phyloP scores from a whole-genome alignment of 1,140 invertebrate genomes.

The Diplogasteroides magnus region DNA sequence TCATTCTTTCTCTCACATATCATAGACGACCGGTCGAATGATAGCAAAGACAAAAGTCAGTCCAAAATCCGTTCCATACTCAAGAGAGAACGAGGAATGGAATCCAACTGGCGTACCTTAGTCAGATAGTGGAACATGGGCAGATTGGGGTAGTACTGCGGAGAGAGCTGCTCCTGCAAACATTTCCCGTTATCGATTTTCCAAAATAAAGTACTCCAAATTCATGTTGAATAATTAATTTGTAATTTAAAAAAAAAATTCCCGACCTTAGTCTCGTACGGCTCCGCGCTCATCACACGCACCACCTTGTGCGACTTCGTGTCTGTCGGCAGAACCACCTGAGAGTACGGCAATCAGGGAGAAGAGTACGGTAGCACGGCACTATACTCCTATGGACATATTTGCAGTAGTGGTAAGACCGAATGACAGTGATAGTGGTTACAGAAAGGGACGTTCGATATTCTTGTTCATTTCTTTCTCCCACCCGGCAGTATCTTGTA shows the following conservation, averaged over 20 bases:
- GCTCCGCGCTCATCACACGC: constrained; percentile 48
- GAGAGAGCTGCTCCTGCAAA: constrained; percentile 32
- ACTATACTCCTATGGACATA: not conserved
- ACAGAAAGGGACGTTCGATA: constrained; percentile 15
- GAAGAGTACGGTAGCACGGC: not conserved
- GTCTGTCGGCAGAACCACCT: constrained; percentile 32
- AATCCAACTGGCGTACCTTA: constrained; percentile 49
- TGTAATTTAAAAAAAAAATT: no score
- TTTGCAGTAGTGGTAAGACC: not conserved
- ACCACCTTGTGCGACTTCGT: constrained; percentile 38
- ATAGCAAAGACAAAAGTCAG: no score
- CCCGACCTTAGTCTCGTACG: constrained; percentile 48
- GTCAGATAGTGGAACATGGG: constrained; percentile 55
- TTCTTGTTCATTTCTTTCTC: constrained; percentile 19
- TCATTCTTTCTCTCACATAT: no score
- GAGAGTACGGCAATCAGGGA: not conserved
- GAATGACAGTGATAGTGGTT: not conserved
- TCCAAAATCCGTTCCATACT: no score
- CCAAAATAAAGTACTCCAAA: no score
- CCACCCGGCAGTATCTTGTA: no score
- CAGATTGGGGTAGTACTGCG: constrained; percentile 48
- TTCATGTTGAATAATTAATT: no score
- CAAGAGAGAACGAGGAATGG: no score
- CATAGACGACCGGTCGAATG: no score
- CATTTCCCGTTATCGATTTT: no score